Conservation (phyloP, 2,113 vertebrate species). For the Cairina moschata region DNA sequence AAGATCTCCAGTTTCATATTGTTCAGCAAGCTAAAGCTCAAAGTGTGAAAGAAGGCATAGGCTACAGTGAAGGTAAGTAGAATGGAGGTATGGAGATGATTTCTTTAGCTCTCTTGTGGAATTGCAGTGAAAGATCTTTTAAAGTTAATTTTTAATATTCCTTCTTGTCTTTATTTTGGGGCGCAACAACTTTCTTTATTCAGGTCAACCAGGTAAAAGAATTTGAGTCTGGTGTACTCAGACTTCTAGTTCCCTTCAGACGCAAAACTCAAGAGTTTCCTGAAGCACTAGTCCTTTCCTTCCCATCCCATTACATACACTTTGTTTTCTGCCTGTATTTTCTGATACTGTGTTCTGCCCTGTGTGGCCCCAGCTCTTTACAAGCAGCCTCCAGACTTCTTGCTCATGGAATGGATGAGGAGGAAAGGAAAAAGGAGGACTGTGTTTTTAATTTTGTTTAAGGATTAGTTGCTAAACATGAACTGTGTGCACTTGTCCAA, state of each 20-base stretch:
- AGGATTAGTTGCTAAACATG: not conserved
- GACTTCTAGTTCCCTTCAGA: not conserved
- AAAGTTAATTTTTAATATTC: not conserved
- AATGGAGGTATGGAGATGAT: not conserved
- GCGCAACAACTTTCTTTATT: not conserved
- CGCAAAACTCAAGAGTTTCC: not conserved
- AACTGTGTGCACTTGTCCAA: not conserved
- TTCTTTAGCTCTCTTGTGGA: not conserved
- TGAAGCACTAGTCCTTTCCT: not conserved
- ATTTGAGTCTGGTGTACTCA: not conserved
- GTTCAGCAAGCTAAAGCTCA: conserved; percentile 83
- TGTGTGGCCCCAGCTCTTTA: not conserved
- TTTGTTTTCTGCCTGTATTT: not conserved
- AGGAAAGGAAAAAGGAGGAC: not conserved
- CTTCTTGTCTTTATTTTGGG: not conserved
- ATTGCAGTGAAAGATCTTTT: not conserved
- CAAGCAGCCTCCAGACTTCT: not conserved
- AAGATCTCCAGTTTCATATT: conserved; percentile 85
- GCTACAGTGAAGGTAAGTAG: conserved; percentile 80
- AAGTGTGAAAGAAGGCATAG: conserved; percentile 79
- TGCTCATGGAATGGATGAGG: not conserved
- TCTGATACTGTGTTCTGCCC: not conserved
- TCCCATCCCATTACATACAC: not conserved
- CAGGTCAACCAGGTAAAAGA: not conserved
- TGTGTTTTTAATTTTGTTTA: not conserved